These are phyloP conservation scores for Chaetodon auriga DNA, from an alignment of 2,113 vertebrate genomes.

Conservation along the genomic window DNA sequence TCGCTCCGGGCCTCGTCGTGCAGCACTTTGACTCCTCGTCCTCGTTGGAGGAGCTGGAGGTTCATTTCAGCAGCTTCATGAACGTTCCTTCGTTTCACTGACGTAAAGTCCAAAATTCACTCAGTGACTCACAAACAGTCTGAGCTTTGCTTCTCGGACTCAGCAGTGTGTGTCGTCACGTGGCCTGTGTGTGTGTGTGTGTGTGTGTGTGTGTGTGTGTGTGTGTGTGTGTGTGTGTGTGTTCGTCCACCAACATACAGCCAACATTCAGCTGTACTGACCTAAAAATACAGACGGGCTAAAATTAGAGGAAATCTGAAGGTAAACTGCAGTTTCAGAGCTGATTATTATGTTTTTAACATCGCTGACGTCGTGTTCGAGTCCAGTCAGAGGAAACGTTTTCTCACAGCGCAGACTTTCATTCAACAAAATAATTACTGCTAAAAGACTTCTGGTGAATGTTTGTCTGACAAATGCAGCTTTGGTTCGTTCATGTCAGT, in stretches of 20 bases:
- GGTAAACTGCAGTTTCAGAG: neutral
- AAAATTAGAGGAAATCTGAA: neutral
- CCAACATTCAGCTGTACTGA: neutral
- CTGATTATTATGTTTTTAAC: neutral
- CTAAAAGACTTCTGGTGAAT: too few relatives aligned
- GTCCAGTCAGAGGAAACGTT: neutral
- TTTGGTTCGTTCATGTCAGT: neutral
- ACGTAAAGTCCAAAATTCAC: neutral
- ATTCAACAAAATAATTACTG: neutral
- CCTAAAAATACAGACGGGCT: neutral
- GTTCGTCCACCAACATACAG: neutral
- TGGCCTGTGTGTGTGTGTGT: conserved; percentile 7
- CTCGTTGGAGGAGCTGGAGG: too few relatives aligned
- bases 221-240: conserved; percentile 1
- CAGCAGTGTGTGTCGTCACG: neutral
- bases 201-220: conserved; percentile 26
- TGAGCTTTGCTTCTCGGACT: neutral
- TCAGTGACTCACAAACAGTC: conserved; percentile 7
- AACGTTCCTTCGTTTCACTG: too few relatives aligned
- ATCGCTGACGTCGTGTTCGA: too few relatives aligned
- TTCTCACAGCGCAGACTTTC: neutral
- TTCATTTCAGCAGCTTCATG: neutral
- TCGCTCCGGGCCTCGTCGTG: neutral
- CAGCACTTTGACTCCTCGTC: too few relatives aligned
- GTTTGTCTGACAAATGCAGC: neutral